Conservation (phyloP, 92 coral and sea anemone genomes). For the Paragorgia papillata region DNA sequence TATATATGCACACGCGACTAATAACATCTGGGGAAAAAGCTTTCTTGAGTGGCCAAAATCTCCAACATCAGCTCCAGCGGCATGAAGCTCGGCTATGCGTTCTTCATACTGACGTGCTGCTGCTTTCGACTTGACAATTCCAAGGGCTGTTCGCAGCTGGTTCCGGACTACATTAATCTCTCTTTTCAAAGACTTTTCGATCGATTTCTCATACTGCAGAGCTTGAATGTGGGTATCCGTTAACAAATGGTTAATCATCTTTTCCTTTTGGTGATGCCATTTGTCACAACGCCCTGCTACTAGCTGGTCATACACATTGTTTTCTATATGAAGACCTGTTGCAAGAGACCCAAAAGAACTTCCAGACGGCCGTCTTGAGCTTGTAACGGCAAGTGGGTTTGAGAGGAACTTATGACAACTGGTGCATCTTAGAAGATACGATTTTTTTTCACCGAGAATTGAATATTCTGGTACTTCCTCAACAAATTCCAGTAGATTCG, state of each 20-base stretch:
- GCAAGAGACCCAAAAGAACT: conserved; percentile 14
- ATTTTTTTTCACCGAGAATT: conserved; percentile 2
- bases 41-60: conserved; percentile 19
- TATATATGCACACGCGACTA: conserved; percentile 8
- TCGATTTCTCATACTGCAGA: too few relatives aligned
- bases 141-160: conserved; percentile 14
- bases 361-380: conserved; percentile 25
- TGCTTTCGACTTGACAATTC: conserved; percentile 14
- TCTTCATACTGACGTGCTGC: conserved; percentile 15
- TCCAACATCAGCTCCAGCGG: conserved; percentile 12
- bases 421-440: conserved; percentile 25
- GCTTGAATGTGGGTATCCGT: too few relatives aligned
- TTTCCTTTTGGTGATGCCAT: conserved; percentile 18
- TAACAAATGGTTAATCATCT: neutral
- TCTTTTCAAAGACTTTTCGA: neutral
- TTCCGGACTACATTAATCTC: conserved; percentile 2
- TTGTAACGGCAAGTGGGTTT: too few relatives aligned
- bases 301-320: conserved; percentile 17
- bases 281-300: conserved; percentile 1
- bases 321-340: conserved; percentile 15
- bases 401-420: conserved; percentile 8
- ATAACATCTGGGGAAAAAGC: neutral
- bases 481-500: conserved; percentile 29
- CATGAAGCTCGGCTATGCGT: conserved; percentile 4
- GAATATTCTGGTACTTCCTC: conserved; percentile 7